Evolutionary conservation across 2,797 vertebrate genomes (phyloP).

Genomic region (Myotis daubentonii): DNA sequence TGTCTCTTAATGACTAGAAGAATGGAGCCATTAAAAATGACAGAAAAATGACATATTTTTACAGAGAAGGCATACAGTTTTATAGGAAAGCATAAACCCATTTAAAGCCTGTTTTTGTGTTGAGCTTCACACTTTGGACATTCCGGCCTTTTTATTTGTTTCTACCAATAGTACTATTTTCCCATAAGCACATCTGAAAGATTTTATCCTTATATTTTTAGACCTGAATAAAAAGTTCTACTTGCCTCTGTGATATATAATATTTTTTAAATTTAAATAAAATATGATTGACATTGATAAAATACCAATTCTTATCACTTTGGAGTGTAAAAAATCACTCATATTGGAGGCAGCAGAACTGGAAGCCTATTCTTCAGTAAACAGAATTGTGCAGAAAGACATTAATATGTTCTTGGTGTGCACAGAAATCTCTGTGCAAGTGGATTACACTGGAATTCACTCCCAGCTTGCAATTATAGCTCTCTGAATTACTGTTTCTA

Average conservation of each 20-base stretch:
- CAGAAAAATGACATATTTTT: conserved; percentile 24
- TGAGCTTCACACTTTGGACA: no score
- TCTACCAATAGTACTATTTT: not conserved
- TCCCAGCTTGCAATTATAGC: not conserved
- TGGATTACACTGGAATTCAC: not conserved
- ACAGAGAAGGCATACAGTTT: not conserved
- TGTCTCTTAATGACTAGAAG: conserved; percentile 19
- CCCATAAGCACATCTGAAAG: not conserved
- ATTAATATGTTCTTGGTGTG: not conserved
- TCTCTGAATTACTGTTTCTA: not conserved
- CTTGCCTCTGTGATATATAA: not conserved
- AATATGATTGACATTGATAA: not conserved
- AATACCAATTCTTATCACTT: not conserved
- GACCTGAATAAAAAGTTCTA: conserved; percentile 7
- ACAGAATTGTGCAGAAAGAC: not conserved
- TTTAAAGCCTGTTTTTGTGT: not conserved
- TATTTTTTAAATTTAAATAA: conserved; percentile 13
- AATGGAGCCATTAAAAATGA: not conserved
- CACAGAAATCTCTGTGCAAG: not conserved
- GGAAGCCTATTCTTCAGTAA: not conserved
- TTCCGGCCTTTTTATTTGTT: not conserved
- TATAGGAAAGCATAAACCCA: not conserved
- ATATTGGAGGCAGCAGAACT: not conserved
- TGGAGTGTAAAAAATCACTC: not conserved
- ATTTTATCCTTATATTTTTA: not conserved